phyloP scores from a whole-genome alignment of 92 coral and sea anemone species.

The Siderastrea radians region DNA sequence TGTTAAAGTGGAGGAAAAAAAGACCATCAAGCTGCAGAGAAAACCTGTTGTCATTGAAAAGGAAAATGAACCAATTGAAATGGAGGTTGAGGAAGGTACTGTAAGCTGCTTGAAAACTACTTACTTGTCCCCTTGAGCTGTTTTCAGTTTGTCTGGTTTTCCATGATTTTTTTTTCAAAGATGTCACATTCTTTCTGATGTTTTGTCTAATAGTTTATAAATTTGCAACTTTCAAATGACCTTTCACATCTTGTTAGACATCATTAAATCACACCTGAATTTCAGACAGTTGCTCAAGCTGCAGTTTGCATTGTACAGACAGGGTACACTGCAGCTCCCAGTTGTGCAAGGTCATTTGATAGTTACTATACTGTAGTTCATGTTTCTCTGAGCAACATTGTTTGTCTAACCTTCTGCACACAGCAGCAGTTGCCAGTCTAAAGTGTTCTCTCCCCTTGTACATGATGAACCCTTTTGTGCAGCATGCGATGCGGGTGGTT shows the following conservation, averaged over 20 bases:
- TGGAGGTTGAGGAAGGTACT: constrained; percentile 82
- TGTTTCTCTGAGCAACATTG: constrained; percentile 35
- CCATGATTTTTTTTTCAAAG: background rate
- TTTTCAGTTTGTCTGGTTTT: background rate
- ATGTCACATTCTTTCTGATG: background rate
- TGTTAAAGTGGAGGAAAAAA: constrained; percentile 88
- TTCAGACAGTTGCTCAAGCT: background rate
- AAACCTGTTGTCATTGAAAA: constrained; percentile 46
- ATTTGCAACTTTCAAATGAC: constrained; percentile 33
- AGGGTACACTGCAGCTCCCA: background rate
- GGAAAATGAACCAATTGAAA: constrained; percentile 56
- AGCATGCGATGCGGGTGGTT: constrained; percentile 50
- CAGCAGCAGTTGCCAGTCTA: constrained; percentile 45
- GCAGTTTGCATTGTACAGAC: background rate
- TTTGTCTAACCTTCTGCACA: constrained; percentile 58
- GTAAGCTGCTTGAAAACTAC: background rate
- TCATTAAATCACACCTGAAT: background rate
- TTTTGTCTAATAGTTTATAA: background rate
- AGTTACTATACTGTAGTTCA: constrained; percentile 10
- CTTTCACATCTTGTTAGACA: background rate
- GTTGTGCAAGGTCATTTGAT: constrained; percentile 46
- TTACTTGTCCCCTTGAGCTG: background rate
- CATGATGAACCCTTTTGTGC: constrained; percentile 61
- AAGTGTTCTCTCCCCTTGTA: constrained; percentile 45
- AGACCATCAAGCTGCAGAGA: constrained; percentile 81